phyloP scores from a whole-genome alignment of 2,113 vertebrate genomes.

The Turnix velox region DNA sequence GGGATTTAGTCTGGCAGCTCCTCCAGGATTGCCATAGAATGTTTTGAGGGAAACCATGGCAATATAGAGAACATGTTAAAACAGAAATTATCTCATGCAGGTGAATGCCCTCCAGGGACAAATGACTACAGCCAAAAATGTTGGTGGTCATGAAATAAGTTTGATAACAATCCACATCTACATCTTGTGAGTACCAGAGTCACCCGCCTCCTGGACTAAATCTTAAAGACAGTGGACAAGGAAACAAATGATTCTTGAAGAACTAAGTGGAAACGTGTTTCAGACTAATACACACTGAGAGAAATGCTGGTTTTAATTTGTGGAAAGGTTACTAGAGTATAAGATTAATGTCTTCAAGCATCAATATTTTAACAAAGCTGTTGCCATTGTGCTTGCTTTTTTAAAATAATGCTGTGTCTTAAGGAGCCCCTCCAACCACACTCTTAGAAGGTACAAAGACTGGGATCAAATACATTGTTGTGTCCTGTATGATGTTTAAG shows the following conservation, averaged over 20 bases:
- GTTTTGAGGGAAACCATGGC: neutral
- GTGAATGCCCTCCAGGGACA: neutral
- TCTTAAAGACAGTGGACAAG: neutral
- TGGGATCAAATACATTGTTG: neutral
- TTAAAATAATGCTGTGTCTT: neutral
- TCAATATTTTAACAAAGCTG: neutral
- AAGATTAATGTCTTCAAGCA: neutral
- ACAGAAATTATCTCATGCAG: too few species aligned
- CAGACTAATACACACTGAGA: neutral
- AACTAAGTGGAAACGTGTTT: neutral
- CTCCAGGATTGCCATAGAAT: neutral
- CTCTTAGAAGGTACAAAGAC: neutral
- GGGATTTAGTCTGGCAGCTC: neutral
- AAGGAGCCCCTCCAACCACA: neutral
- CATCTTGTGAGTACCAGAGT: neutral
- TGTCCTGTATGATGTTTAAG: neutral
- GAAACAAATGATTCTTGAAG: neutral
- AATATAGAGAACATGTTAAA: neutral
- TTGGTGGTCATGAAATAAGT: neutral
- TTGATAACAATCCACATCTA: neutral
- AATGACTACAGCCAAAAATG: neutral
- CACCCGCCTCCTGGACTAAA: neutral
- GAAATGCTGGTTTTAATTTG: neutral
- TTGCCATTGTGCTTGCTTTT: neutral
- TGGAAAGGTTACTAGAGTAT: neutral